phyloP scores from a whole-genome alignment of 2,888 invertebrate species.

The Lasioglossum lativentre region DNA sequence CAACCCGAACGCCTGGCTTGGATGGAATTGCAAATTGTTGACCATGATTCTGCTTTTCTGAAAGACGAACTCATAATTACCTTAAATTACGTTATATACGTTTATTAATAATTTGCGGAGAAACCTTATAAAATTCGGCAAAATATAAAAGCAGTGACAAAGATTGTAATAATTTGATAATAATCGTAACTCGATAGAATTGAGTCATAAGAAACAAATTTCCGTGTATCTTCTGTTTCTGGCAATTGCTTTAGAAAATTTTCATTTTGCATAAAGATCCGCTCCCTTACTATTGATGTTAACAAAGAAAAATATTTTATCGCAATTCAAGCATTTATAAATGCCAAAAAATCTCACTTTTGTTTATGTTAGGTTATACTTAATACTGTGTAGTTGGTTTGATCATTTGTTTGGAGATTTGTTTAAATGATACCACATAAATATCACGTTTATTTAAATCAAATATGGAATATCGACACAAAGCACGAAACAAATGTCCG shows the following conservation, averaged over 20 bases:
- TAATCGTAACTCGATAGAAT: too few species aligned
- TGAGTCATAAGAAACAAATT: too few species aligned
- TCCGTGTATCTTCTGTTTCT: too few species aligned
- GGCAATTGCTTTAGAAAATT: too few species aligned
- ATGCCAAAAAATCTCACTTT: background rate
- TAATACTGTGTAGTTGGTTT: background rate
- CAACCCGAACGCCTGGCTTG: background rate
- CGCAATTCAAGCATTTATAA: background rate
- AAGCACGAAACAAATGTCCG: background rate
- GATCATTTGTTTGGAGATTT: background rate
- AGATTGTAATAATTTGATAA: background rate
- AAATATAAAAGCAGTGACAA: background rate
- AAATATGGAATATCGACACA: background rate
- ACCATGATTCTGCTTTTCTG: background rate
- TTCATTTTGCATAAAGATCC: too few species aligned
- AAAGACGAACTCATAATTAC: background rate
- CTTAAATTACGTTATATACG: background rate
- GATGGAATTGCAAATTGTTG: background rate
- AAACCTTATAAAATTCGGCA: background rate
- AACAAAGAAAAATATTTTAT: background rate
- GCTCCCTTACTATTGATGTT: background rate
- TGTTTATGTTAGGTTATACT: background rate
- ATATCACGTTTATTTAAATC: background rate
- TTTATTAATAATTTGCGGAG: background rate
- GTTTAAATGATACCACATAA: background rate